A percentile compares a stretch with the other conserved stretches of the same genome.
Conservation (phyloP, 2,888 invertebrate genomes). For the Frankliniella intonsa region DNA sequence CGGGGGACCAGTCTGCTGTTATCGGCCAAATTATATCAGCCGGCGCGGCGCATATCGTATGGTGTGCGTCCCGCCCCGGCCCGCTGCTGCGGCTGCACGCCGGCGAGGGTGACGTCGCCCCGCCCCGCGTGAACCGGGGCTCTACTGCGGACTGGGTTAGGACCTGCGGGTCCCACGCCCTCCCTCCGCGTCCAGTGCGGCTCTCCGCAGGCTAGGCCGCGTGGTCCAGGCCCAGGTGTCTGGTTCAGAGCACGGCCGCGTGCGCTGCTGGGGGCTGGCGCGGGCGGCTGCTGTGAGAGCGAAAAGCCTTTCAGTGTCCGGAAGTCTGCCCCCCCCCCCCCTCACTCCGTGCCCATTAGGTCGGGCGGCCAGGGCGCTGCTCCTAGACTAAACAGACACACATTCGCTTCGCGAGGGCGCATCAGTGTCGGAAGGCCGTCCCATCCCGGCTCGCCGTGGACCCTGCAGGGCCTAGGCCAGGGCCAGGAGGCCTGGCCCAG, state of each 20-base stretch:
- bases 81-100: no score
- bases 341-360: neutral
- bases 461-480: neutral
- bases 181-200: no score
- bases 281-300: neutral
- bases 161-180: no score
- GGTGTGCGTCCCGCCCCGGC: no score
- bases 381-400: slow-evolving; percentile 10
- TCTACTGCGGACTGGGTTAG: no score
- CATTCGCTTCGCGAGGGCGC: neutral
- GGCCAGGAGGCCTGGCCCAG: neutral
- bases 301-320: neutral
- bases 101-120: no score
- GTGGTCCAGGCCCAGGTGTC: no score
- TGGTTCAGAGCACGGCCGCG: neutral
- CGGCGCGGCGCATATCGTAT: neutral
- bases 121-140: no score
- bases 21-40: slow-evolving; percentile 6
- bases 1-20: neutral
- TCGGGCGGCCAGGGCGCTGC: neutral
- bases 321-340: neutral
- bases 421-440: neutral
- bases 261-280: neutral
- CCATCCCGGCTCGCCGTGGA: no score
- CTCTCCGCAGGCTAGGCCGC: no score